Evolutionary conservation across 2,797 vertebrate genomes (phyloP).

Genomic region (Sandelia bainsii): DNA sequence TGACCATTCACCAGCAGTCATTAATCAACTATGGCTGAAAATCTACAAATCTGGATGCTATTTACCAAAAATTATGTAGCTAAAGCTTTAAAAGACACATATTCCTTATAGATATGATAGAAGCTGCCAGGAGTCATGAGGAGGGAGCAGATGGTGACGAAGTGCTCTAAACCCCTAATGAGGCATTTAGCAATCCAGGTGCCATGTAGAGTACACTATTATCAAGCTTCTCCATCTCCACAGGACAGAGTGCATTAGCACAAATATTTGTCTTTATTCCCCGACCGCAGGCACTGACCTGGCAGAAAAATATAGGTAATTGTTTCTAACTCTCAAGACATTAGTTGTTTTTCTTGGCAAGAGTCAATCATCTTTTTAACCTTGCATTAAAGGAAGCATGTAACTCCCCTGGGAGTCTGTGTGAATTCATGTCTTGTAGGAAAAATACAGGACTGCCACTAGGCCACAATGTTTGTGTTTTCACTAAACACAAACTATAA

Average conservation of each 20-base stretch:
- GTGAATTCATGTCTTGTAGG: conserved; percentile 62
- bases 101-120: conserved; percentile 3
- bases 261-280: conserved; percentile 76
- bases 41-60: conserved; percentile 1
- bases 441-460: conserved; percentile 45
- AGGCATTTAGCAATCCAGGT: conserved; percentile 78
- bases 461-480: conserved; percentile 53
- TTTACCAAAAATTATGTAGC: not conserved
- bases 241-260: conserved; percentile 77
- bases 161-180: conserved; percentile 70
- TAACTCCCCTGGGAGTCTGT: conserved; percentile 62
- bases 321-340: conserved; percentile 78
- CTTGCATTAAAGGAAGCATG: conserved; percentile 64
- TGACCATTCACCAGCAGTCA: not conserved
- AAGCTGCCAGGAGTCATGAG: conserved; percentile 33
- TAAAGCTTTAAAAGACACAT: conserved; percentile 16
- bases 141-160: conserved; percentile 66
- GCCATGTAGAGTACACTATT: conserved; percentile 67
- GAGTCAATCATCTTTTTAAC: conserved; percentile 72
- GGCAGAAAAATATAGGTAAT: conserved; percentile 81
- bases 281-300: conserved; percentile 77
- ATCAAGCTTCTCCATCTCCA: conserved; percentile 76
- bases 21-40: conserved; percentile 7
- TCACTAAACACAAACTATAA: conserved; percentile 53
- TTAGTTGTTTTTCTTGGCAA: conserved; percentile 81